A percentile compares a stretch with the other conserved stretches of the same genome.
phyloP scores from a whole-genome alignment of 2,888 invertebrate genomes.

The Lithophane socia region DNA sequence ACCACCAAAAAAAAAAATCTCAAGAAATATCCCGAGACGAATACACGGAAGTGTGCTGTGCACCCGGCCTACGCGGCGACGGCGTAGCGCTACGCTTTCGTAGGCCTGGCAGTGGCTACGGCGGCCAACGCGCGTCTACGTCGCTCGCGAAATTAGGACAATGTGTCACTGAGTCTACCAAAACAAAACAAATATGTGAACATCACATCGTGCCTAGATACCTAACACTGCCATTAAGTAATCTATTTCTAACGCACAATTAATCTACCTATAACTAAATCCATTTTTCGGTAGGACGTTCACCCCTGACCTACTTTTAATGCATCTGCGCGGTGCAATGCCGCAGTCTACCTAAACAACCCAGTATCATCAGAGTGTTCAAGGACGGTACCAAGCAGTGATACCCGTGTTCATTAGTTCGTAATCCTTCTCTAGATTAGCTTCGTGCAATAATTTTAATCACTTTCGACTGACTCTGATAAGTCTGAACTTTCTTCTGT shows the following conservation, averaged over 20 bases:
- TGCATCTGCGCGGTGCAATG: conserved; percentile 84
- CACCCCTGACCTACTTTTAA: conserved; percentile 85
- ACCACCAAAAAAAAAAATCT: conserved; percentile 57
- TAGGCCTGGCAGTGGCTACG: conserved; percentile 88
- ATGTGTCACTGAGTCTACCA: conserved; percentile 80
- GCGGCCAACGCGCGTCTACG: conserved; percentile 79
- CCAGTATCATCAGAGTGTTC: conserved; percentile 73
- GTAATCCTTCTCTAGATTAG: conserved; percentile 69
- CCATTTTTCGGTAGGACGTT: conserved; percentile 79
- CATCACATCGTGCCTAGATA: conserved; percentile 65
- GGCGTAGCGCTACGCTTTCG: conserved; percentile 86
- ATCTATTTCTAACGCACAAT: conserved; percentile 63
- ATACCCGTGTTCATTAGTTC: conserved; percentile 88
- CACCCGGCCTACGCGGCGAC: conserved; percentile 71
- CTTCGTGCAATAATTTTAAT: conserved; percentile 75
- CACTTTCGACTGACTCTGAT: conserved; percentile 78
- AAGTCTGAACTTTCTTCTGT: conserved; percentile 78
- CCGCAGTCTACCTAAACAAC: conserved; percentile 76
- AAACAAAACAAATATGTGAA: conserved; percentile 76
- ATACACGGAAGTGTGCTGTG: conserved; percentile 81
- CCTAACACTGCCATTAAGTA: conserved; percentile 73
- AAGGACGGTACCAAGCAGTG: conserved; percentile 73
- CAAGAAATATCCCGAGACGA: conserved; percentile 74
- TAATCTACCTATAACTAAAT: conserved; percentile 65
- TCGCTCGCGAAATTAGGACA: conserved; percentile 81